phyloP scores from a whole-genome alignment of 2,888 invertebrate species.

The Pyrochroa serraticornis region DNA sequence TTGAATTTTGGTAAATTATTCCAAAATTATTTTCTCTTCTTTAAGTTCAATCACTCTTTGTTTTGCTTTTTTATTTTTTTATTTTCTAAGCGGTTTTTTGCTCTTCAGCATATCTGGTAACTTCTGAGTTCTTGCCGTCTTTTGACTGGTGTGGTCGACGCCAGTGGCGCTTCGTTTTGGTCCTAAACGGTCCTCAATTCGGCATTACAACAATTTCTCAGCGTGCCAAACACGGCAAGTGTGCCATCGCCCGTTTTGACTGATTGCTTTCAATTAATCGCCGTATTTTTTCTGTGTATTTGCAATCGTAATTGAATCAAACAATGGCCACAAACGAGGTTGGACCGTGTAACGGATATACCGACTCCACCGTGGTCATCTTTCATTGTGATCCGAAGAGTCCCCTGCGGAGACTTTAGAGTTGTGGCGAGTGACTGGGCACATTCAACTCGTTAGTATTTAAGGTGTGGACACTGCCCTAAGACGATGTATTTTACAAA shows the following conservation, averaged over 20 bases:
- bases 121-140: too few species aligned
- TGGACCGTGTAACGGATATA: constrained; percentile 27
- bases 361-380: constrained; percentile 26
- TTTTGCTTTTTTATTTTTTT: too few species aligned
- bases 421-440: constrained; percentile 40
- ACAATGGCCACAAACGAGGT: constrained; percentile 28
- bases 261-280: constrained; percentile 18
- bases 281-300: constrained; percentile 9
- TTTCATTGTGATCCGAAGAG: constrained; percentile 34
- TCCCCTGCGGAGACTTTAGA: constrained; percentile 32
- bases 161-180: neutral
- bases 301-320: constrained; percentile 30
- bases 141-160: neutral
- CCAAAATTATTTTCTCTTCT: too few species aligned
- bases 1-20: too few species aligned
- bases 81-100: too few species aligned
- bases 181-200: neutral
- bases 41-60: too few species aligned
- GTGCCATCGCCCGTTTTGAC: neutral
- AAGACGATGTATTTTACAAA: constrained; percentile 30
- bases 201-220: too few species aligned
- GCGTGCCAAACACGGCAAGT: too few species aligned
- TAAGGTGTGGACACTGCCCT: constrained; percentile 46
- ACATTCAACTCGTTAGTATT: constrained; percentile 47
- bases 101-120: too few species aligned